These are phyloP conservation scores for Pollachius pollachius DNA, from an alignment of 2,113 vertebrate genomes.

Conservation along the genomic window DNA sequence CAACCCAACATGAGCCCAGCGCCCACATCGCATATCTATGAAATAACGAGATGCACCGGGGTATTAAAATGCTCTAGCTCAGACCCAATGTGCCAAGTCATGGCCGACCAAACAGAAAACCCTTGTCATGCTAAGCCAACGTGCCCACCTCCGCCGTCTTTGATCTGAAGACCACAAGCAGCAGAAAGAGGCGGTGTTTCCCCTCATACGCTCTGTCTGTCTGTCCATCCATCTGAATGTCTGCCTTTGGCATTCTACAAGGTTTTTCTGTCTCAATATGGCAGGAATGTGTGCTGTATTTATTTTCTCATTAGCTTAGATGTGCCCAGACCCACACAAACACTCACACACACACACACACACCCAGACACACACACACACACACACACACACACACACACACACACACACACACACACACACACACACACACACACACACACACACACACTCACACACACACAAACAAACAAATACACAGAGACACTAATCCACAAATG, in stretches of 20 bases:
- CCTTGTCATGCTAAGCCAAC: constrained; percentile 39
- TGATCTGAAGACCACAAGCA: constrained; percentile 42
- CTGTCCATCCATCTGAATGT: constrained; percentile 35
- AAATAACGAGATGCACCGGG: constrained; percentile 60
- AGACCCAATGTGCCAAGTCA: constrained; percentile 42
- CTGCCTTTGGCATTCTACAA: constrained; percentile 26
- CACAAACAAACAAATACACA: too few species aligned
- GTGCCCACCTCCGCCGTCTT: constrained; percentile 32
- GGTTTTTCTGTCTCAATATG: constrained; percentile 42
- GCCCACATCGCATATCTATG: constrained; percentile 55
- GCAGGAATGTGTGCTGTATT: constrained; percentile 8
- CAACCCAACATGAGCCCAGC: constrained; percentile 48
- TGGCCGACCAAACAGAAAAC: constrained; percentile 35
- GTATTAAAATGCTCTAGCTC: constrained; percentile 42
- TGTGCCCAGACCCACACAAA: not conserved
- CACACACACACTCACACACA: not conserved
- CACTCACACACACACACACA: not conserved
- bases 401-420: too few species aligned
- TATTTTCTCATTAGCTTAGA: not conserved
- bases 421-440: constrained; percentile 23
- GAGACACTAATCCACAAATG: too few species aligned
- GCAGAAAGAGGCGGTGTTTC: constrained; percentile 23
- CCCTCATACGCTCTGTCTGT: not conserved
- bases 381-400: too few species aligned
- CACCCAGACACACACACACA: not conserved